Conservation (phyloP, 2,113 vertebrate species). For the Vombatus ursinus region DNA sequence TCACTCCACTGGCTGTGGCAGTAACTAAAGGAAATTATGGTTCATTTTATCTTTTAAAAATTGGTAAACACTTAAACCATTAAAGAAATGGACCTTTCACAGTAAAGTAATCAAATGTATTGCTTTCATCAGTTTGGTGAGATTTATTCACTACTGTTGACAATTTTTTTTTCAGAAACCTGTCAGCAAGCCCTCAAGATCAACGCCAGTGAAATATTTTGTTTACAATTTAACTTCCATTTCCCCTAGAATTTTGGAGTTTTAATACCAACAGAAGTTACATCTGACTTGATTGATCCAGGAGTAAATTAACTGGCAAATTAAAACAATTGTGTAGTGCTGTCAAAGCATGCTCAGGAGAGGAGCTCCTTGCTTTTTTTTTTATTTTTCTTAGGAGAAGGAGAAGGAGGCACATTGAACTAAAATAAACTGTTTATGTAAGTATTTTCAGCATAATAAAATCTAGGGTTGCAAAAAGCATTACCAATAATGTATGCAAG, state of each 20-base stretch:
- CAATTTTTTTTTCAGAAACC: slow-evolving; percentile 68
- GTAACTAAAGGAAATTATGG: slow-evolving; percentile 57
- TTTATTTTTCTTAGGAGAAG: no score
- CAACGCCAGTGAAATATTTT: slow-evolving; percentile 81
- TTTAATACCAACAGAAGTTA: slow-evolving; percentile 72
- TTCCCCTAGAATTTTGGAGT: slow-evolving; percentile 70
- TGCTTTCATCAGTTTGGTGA: slow-evolving; percentile 64
- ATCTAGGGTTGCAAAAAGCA: neutral
- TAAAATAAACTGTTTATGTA: slow-evolving; percentile 64
- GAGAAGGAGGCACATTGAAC: slow-evolving; percentile 22
- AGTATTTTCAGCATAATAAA: slow-evolving; percentile 40
- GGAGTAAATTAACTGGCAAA: slow-evolving; percentile 76
- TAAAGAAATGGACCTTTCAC: slow-evolving; percentile 71
- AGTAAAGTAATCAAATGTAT: slow-evolving; percentile 76
- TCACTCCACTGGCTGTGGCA: slow-evolving; percentile 44
- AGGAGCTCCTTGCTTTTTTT: slow-evolving; percentile 52
- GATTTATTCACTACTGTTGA: slow-evolving; percentile 73
- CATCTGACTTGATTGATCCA: slow-evolving; percentile 71
- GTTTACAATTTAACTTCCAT: slow-evolving; percentile 76
- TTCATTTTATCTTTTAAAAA: slow-evolving; percentile 73
- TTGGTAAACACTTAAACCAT: slow-evolving; percentile 58
- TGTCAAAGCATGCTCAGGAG: slow-evolving; percentile 63
- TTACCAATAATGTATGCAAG: no score
- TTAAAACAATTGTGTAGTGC: slow-evolving; percentile 62
- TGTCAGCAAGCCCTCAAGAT: slow-evolving; percentile 75